phyloP scores from a whole-genome alignment of 2,888 invertebrate species.

The Helleia helle region DNA sequence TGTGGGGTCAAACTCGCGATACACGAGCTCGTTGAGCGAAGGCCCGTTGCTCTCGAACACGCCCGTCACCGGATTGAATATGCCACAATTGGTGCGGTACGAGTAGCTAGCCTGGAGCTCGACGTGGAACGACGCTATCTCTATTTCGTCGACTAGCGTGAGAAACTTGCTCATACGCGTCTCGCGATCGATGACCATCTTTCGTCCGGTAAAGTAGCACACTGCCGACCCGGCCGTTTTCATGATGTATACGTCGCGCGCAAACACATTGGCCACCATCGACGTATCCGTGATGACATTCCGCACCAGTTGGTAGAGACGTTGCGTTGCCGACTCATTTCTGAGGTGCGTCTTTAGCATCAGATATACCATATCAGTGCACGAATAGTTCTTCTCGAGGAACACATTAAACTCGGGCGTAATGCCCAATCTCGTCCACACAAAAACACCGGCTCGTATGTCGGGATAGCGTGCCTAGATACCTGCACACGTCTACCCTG shows the following conservation, averaged over 20 bases:
- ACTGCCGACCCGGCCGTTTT: constrained; percentile 3
- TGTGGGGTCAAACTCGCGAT: constrained; percentile 5
- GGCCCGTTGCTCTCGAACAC: constrained; percentile 1
- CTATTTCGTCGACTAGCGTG: constrained; percentile 6
- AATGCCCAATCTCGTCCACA: constrained; percentile 11
- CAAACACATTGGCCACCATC: constrained; percentile 4
- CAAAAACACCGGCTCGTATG: constrained; percentile 8
- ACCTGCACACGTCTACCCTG: constrained; percentile 9
- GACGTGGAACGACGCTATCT: constrained; percentile 2
- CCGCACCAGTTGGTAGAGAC: constrained; percentile 2
- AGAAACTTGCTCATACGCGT: constrained; percentile 3
- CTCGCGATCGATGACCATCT: constrained; percentile 3
- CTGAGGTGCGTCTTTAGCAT: constrained; percentile 5
- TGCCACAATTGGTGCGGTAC: constrained; percentile 1
- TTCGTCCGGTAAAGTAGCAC: constrained; percentile 5
- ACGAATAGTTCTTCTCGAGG: constrained; percentile 4
- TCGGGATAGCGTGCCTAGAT: constrained; percentile 7
- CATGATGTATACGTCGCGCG: constrained; percentile 7
- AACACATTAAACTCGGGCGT: constrained; percentile 6
- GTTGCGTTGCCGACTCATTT: constrained; percentile 6
- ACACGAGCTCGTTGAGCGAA: constrained; percentile 9
- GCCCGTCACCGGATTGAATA: not conserved
- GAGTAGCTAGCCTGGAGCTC: constrained; percentile 4
- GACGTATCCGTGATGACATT: not conserved
- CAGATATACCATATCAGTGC: constrained; percentile 6